These are phyloP conservation scores for Polyploca ridens DNA, from an alignment of 2,888 invertebrate genomes.

Conservation along the genomic window DNA sequence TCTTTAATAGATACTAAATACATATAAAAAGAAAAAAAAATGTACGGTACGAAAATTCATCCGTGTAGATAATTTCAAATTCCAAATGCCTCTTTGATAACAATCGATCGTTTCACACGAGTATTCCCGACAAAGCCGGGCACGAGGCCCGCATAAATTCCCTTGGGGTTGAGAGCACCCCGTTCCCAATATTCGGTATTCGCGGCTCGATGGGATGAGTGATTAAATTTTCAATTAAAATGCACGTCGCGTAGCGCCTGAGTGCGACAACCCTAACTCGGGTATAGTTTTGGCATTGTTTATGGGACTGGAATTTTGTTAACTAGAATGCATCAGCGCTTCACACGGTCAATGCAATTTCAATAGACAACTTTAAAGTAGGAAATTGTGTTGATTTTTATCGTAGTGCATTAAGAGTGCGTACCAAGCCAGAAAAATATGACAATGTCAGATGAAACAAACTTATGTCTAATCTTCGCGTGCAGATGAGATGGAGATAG, in stretches of 20 bases:
- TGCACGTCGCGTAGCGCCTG: conserved; percentile 13
- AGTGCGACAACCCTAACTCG: conserved; percentile 8
- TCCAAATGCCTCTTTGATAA: background rate
- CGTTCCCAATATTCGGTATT: conserved; percentile 30
- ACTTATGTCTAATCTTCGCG: no score
- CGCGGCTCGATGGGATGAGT: conserved; percentile 18
- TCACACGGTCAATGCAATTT: background rate
- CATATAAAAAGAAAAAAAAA: background rate
- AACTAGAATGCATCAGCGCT: background rate
- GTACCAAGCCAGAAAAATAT: no score
- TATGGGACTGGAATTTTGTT: background rate
- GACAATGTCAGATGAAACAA: no score
- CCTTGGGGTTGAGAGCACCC: conserved; percentile 15
- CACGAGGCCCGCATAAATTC: conserved; percentile 26
- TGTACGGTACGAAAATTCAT: background rate
- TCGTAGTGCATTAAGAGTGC: no score
- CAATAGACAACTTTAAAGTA: no score
- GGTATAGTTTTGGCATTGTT: conserved; percentile 6
- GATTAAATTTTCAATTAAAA: conserved; percentile 43
- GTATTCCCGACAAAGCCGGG: conserved; percentile 20
- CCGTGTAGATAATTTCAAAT: background rate
- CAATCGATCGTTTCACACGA: conserved; percentile 7
- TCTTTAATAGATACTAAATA: no score
- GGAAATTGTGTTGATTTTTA: no score
- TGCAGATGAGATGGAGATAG: no score